phyloP scores from a whole-genome alignment of 1,140 invertebrate species.

The Drosophila equinoxialis region DNA sequence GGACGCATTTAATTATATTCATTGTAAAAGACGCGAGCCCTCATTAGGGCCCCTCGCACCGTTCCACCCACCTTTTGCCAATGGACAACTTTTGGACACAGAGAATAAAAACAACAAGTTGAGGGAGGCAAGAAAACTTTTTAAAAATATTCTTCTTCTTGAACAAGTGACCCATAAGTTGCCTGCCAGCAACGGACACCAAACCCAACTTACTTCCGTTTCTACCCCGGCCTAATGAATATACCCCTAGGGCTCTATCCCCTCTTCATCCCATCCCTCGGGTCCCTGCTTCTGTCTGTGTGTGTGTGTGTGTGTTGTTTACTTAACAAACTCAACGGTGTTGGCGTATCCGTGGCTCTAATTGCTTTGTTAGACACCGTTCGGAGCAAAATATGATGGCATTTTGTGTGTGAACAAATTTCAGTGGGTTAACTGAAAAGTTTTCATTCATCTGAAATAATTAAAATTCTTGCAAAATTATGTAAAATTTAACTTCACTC shows the following conservation, averaged over 20 bases:
- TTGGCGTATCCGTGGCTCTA: conserved; percentile 69
- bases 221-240: conserved; percentile 63
- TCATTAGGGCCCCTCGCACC: conserved; percentile 30
- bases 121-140: conserved; percentile 51
- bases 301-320: conserved; percentile 37
- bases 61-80: not conserved
- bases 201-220: not conserved
- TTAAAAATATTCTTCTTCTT: conserved; percentile 63
- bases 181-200: conserved; percentile 33
- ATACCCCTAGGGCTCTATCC: conserved; percentile 49
- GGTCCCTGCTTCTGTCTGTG: not conserved
- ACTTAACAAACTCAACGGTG: conserved; percentile 62
- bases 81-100: not conserved
- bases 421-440: conserved; percentile 35
- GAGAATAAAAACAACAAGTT: conserved; percentile 46
- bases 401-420: conserved; percentile 3
- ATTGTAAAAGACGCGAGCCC: conserved; percentile 57
- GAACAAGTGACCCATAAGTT: conserved; percentile 71
- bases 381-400: conserved; percentile 68
- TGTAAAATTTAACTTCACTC: too few species aligned
- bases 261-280: not conserved
- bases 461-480: too few species aligned
- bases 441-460: conserved; percentile 8
- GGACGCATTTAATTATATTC: conserved; percentile 79
- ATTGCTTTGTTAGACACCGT: conserved; percentile 78